Evolutionary conservation across 1,140 invertebrate genomes (phyloP), one percentile per base, ranked within the genome.

Genomic region (Zophobas morio): DNA sequence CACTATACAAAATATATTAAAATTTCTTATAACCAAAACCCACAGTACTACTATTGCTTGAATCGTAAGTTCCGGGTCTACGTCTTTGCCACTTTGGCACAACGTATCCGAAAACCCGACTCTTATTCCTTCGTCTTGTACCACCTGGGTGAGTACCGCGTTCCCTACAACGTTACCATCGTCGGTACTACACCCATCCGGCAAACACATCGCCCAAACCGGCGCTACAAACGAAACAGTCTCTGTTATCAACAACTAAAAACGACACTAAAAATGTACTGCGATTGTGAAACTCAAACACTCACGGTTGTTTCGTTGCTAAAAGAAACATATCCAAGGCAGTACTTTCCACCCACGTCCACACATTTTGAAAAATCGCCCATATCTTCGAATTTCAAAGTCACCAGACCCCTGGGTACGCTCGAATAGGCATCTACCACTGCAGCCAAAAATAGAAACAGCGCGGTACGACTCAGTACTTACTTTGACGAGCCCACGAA

Each of bases 371-470:
- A 78, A 77, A 83, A 84, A 70, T 75, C 51, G 1, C 83, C 83
- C 70, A 84, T 78, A 74, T 82, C 81, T 4, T 57, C 81, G 37
- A 77, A 63, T 53, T 82, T 82, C 5, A 81, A 49, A 3, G 79
- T 54, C 2, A 82, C 33, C 2, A 83, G 3, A n/a, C 82, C 83
- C 3, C 79, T 72, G 39, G 78, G 82, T 32, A 84, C 46, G 78
- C 82, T 83, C 5, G 82, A 77, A 36, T 77, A 74, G 20, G 83
- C 78, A 77, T 84, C 83, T 1, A 81, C 63, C 82, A 84, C 83
- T 84, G 70, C 33, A 80, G 76, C 34, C 46, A 70, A 20, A 57
- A 47, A 49, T 54, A 8, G n/a, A 33, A 1, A 60, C 8, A 42
- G 33, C 37, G 39, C 0, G 2, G 36, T 5, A 2, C 32, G 33